phyloP scores from a whole-genome alignment of 2,888 invertebrate genomes.

The Sepiola atlantica region DNA sequence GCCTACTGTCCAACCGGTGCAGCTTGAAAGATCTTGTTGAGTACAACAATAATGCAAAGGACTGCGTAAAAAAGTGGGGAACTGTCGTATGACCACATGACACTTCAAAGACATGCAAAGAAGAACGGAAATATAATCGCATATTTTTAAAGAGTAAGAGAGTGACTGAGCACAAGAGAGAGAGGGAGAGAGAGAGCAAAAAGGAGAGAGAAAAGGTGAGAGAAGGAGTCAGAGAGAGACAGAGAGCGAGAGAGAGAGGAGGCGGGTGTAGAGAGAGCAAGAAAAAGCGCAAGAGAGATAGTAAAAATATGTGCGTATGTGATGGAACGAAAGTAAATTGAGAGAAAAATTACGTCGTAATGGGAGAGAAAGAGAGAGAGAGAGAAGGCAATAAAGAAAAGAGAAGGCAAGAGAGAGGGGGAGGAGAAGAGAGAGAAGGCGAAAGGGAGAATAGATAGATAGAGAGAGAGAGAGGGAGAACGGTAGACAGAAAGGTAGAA shows the following conservation, averaged over 20 bases:
- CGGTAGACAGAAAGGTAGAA: fast-evolving
- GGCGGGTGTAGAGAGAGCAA: not conserved
- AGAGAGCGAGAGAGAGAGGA: not conserved
- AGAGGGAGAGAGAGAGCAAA: not conserved
- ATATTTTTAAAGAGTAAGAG: no score
- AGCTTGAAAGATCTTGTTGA: no score
- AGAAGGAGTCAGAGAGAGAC: not conserved
- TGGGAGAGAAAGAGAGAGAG: not conserved
- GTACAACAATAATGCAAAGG: no score
- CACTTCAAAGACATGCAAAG: no score
- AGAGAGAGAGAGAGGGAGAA: not conserved
- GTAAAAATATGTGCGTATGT: no score
- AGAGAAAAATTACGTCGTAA: not conserved
- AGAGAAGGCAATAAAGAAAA: not conserved
- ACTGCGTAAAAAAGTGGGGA: no score
- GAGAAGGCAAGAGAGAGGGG: not conserved
- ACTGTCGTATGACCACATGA: no score
- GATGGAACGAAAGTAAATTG: not conserved
- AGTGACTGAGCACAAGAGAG: no score
- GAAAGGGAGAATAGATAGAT: not conserved
- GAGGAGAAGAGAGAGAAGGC: not conserved
- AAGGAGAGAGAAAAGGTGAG: not conserved
- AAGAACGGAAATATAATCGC: no score
- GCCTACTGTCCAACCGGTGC: no score
- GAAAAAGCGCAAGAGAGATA: not conserved